Evolutionary conservation across 2,888 invertebrate species (phyloP).

Genomic region (Callyntrura guangdongensis): DNA sequence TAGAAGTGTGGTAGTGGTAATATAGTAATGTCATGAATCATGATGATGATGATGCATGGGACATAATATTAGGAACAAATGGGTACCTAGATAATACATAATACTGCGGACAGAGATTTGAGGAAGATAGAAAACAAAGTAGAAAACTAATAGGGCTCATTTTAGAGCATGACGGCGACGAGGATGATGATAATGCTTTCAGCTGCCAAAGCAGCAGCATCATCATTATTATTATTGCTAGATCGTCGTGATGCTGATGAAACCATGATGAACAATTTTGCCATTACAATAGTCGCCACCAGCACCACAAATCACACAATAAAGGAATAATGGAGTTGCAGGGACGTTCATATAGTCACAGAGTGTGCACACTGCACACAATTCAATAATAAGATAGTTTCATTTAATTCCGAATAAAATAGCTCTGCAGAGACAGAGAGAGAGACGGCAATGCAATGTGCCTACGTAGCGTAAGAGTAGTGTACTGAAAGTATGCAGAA

Average conservation of each 20-base stretch:
- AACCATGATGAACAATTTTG: slow-evolving; percentile 7
- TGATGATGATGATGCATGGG: background rate
- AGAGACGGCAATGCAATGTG: too few relatives aligned
- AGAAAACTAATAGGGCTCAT: slow-evolving; percentile 36
- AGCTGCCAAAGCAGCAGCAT: background rate
- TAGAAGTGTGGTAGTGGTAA: background rate
- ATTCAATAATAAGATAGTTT: background rate
- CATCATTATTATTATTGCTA: background rate
- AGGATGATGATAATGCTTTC: background rate
- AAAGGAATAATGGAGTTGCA: background rate
- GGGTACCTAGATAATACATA: background rate
- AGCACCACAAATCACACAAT: slow-evolving; percentile 41
- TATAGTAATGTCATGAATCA: slow-evolving; percentile 5
- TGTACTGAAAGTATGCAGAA: too few relatives aligned
- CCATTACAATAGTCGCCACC: slow-evolving; percentile 27
- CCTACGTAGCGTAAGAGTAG: too few relatives aligned
- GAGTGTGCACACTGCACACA: background rate
- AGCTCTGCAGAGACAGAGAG: too few relatives aligned
- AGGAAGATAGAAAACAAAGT: background rate
- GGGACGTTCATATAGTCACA: background rate
- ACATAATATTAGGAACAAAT: background rate
- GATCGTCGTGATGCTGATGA: slow-evolving; percentile 25
- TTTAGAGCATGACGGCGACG: slow-evolving; percentile 40
- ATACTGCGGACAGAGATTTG: background rate
- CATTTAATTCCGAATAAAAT: too few relatives aligned